Evolutionary conservation across 2,797 vertebrate species (phyloP).

Genomic region (Antrozous pallidus): DNA sequence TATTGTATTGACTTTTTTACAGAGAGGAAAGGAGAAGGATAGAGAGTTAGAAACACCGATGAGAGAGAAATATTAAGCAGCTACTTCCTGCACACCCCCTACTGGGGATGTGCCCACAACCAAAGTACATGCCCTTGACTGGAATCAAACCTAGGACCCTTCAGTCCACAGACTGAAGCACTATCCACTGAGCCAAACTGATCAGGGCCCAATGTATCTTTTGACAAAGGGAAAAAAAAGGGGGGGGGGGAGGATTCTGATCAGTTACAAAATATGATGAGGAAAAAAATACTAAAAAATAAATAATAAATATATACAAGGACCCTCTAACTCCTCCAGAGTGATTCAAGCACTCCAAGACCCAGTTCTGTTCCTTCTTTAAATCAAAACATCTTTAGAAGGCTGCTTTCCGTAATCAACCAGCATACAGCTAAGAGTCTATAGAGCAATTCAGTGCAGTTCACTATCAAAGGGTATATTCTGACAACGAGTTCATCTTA

Average conservation of each 20-base stretch:
- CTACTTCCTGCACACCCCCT: no score
- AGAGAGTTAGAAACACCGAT: no score
- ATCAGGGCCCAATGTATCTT: not conserved
- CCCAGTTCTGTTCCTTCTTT: not conserved
- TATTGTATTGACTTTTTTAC: no score
- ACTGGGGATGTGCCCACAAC: no score
- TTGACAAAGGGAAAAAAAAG: not conserved
- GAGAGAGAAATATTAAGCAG: no score
- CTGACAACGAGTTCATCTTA: conserved; percentile 34
- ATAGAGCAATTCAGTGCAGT: not conserved
- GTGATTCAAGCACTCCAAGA: not conserved
- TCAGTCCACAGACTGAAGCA: no score
- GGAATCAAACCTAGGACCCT: no score
- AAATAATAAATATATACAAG: not conserved
- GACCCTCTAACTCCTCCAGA: not conserved
- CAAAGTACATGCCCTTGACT: no score
- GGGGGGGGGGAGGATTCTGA: no score
- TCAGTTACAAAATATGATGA: not conserved
- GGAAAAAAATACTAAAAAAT: not conserved
- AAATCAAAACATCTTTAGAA: not conserved
- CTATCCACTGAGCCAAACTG: no score
- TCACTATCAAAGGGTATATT: not conserved
- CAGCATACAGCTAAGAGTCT: not conserved
- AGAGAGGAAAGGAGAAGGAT: no score
- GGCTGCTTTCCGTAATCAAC: not conserved